A percentile compares a stretch with the other conserved stretches of the same genome.
Evolutionary conservation across 2,797 vertebrate species (phyloP).

Genomic region (Coregonus sp.): DNA sequence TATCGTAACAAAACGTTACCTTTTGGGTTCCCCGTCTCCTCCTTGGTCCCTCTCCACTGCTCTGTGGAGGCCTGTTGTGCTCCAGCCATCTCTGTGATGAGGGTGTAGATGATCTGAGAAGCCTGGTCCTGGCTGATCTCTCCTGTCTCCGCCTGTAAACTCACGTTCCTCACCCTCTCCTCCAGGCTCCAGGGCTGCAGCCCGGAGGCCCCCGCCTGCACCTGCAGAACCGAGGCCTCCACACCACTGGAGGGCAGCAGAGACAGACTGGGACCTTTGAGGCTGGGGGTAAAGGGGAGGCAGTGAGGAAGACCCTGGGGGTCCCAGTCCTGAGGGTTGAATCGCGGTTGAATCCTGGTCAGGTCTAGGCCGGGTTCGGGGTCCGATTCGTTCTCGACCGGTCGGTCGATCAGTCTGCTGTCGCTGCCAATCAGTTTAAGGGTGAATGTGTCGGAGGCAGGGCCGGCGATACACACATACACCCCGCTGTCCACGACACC

Average conservation of each 20-base stretch:
- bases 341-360: background rate
- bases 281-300: background rate
- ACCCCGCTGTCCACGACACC: slow-evolving; percentile 75
- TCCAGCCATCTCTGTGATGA: slow-evolving; percentile 75
- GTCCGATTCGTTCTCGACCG: slow-evolving; percentile 53
- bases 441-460: slow-evolving; percentile 77
- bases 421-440: slow-evolving; percentile 86
- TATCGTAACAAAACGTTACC: slow-evolving; percentile 31
- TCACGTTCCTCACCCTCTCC: slow-evolving; percentile 82
- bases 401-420: slow-evolving; percentile 73
- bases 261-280: slow-evolving; percentile 27
- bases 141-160: slow-evolving; percentile 77
- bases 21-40: slow-evolving; percentile 23
- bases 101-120: slow-evolving; percentile 79
- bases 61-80: slow-evolving; percentile 52
- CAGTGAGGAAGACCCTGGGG: background rate
- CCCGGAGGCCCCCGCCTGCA: slow-evolving; percentile 23
- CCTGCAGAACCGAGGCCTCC: slow-evolving; percentile 26
- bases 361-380: slow-evolving; percentile 56
- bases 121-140: slow-evolving; percentile 80
- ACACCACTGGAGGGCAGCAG: slow-evolving; percentile 49
- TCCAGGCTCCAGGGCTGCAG: slow-evolving; percentile 60
- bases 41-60: slow-evolving; percentile 57
- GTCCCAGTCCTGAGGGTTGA: slow-evolving; percentile 5
- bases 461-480: slow-evolving; percentile 83